Conservation (phyloP, 2,113 vertebrate genomes). For the Dolichotis patagonum region DNA sequence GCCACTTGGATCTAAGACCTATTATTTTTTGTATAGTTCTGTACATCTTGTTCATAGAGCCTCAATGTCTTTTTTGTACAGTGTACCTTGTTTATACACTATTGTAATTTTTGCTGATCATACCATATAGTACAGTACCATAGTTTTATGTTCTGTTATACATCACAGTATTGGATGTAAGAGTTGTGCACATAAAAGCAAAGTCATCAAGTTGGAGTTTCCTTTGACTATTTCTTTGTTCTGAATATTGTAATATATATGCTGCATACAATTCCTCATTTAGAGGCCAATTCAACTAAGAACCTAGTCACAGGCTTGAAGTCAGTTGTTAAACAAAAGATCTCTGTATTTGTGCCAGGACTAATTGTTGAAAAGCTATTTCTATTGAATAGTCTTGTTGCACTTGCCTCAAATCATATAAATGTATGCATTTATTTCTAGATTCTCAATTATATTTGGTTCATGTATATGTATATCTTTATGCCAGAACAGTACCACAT, state of each 20-base stretch:
- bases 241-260: background rate
- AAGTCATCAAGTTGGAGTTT: background rate
- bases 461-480: background rate
- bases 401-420: background rate
- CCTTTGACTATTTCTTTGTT: background rate
- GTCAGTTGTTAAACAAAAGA: background rate
- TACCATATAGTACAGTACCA: background rate
- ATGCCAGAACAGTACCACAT: background rate
- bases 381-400: background rate
- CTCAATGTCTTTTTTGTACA: background rate
- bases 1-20: background rate
- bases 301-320: background rate
- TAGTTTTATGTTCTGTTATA: background rate
- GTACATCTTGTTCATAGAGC: background rate
- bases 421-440: constrained; percentile 12
- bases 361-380: background rate
- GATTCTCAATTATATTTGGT: background rate
- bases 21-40: background rate
- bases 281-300: background rate
- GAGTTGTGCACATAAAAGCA: background rate
- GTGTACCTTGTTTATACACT: background rate
- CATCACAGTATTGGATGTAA: background rate
- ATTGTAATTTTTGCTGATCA: background rate
- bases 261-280: background rate
- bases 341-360: background rate